phyloP scores from a whole-genome alignment of 1,140 invertebrate genomes.

The Melitaea cinxia region DNA sequence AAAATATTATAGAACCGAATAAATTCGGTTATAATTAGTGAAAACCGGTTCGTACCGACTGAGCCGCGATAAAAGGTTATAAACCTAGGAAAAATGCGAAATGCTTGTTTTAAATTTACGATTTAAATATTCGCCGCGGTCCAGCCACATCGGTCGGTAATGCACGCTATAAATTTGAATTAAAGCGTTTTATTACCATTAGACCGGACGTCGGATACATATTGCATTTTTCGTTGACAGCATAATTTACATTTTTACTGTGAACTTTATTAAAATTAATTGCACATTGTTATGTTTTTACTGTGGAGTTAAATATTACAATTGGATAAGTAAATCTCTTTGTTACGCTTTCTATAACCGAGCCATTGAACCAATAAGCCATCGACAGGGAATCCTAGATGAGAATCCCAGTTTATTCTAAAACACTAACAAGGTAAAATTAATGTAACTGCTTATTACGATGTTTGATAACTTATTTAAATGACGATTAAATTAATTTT shows the following conservation, averaged over 20 bases:
- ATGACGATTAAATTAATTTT: too few species aligned
- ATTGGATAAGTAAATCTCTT: too few species aligned
- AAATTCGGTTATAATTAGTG: neutral
- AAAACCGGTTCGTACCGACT: neutral
- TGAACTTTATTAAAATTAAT: slow-evolving; percentile 1
- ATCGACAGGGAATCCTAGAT: too few species aligned
- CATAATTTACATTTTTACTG: slow-evolving; percentile 1
- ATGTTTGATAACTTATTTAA: too few species aligned
- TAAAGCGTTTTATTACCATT: slow-evolving; percentile 23
- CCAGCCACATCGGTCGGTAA: slow-evolving; percentile 5
- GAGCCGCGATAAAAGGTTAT: neutral
- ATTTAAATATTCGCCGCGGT: slow-evolving; percentile 7
- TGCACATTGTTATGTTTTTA: neutral
- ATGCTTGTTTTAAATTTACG: slow-evolving; percentile 4
- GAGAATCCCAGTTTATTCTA: too few species aligned
- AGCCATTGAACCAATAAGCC: too few species aligned
- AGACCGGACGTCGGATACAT: slow-evolving; percentile 12
- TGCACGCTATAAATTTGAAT: slow-evolving; percentile 29
- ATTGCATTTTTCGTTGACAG: slow-evolving; percentile 28
- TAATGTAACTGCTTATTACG: too few species aligned
- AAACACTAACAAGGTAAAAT: too few species aligned
- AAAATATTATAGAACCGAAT: neutral
- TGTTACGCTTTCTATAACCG: too few species aligned
- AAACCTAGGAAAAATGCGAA: slow-evolving; percentile 3
- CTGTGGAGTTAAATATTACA: neutral